A percentile compares a stretch with the other conserved stretches of the same genome.
These are phyloP conservation scores for Melopsittacus undulatus DNA, from an alignment of 2,797 vertebrate genomes.

Conservation along the genomic window DNA sequence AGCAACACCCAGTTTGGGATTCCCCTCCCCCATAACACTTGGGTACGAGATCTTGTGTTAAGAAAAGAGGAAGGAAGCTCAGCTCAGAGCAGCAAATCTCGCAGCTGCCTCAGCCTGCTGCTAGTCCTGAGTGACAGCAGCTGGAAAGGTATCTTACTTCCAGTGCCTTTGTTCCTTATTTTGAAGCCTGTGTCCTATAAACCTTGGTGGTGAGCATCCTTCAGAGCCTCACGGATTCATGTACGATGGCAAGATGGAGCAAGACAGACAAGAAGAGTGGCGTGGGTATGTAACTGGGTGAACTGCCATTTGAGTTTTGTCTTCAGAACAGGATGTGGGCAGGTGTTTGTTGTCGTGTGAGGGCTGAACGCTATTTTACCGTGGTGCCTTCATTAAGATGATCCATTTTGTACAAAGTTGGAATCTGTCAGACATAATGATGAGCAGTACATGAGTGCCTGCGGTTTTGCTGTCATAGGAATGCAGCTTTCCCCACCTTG, in stretches of 20 bases:
- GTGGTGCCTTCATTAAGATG: rapidly evolving
- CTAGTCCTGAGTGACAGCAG: background rate
- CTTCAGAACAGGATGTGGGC: conserved; percentile 8
- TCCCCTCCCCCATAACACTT: conserved; percentile 60
- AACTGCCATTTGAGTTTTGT: background rate
- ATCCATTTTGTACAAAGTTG: rapidly evolving
- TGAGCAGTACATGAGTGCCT: rapidly evolving
- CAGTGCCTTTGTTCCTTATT: background rate
- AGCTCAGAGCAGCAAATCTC: conserved; percentile 21
- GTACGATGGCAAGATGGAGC: conserved; percentile 72
- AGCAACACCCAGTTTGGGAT: background rate
- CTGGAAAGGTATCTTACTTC: background rate
- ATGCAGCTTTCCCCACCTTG: background rate
- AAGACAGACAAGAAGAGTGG: conserved; percentile 71
- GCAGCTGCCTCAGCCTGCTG: background rate
- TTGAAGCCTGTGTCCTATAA: rapidly evolving
- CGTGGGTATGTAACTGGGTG: conserved; percentile 65
- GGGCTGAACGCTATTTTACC: background rate
- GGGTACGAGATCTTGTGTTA: background rate
- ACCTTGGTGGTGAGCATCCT: background rate
- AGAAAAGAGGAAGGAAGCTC: conserved; percentile 83
- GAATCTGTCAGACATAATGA: background rate
- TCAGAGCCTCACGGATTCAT: background rate
- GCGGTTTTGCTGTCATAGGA: background rate
- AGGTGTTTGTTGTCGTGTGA: background rate